These are phyloP conservation scores for Hafferia zeledoni DNA, from an alignment of 2,797 vertebrate species.

Conservation along the genomic window DNA sequence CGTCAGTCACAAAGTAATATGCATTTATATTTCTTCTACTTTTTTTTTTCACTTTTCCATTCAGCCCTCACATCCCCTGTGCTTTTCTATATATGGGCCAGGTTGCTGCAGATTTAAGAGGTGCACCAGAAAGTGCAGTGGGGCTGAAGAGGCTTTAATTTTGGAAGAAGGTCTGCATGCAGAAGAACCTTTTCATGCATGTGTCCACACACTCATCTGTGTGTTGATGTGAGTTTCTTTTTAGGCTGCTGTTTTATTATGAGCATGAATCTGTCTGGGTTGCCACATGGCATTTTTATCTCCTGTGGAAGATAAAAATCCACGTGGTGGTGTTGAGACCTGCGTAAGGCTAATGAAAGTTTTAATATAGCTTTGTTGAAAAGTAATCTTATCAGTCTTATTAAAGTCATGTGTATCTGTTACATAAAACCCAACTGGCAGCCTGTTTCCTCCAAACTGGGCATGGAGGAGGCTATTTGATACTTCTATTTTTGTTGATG, in stretches of 20 bases:
- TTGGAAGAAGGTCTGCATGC: background rate
- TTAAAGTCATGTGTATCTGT: background rate
- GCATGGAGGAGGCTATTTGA: background rate
- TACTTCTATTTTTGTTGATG: conserved; percentile 38
- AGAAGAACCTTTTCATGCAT: background rate
- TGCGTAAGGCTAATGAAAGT: conserved; percentile 28
- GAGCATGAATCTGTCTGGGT: background rate
- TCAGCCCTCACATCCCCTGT: accelerated
- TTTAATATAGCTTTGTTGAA: conserved; percentile 61
- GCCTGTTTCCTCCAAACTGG: conserved; percentile 1
- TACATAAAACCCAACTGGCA: conserved; percentile 21
- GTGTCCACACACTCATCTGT: background rate
- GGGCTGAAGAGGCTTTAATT: background rate
- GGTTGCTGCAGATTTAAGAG: background rate
- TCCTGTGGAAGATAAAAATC: conserved; percentile 21
- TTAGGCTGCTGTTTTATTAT: background rate
- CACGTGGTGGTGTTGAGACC: background rate
- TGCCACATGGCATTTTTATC: background rate
- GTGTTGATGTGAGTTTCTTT: background rate
- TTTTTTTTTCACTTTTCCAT: background rate
- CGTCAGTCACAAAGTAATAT: background rate
- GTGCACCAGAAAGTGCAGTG: background rate
- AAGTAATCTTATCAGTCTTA: conserved; percentile 8
- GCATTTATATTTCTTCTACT: background rate
- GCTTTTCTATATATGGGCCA: background rate